A percentile compares a stretch with the other conserved stretches of the same genome.
These are phyloP conservation scores for Psittacus erithacus DNA, from an alignment of 2,113 vertebrate genomes.

Conservation along the genomic window DNA sequence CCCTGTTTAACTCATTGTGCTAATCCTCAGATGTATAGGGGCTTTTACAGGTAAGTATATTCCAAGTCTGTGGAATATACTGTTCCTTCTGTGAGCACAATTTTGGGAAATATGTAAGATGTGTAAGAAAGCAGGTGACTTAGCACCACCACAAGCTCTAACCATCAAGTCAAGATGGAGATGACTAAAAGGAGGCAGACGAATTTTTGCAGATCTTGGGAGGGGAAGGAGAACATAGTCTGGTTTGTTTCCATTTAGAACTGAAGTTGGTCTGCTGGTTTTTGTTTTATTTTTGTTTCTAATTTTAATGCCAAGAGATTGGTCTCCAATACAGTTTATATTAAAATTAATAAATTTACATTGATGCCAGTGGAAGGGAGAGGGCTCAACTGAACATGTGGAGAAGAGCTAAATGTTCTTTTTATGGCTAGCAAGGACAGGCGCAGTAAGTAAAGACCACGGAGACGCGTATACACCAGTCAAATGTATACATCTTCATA, in stretches of 20 bases:
- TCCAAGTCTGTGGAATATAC: background rate
- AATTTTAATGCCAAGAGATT: background rate
- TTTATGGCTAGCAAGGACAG: background rate
- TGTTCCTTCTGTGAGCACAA: background rate
- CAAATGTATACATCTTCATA: background rate
- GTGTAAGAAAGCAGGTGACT: background rate
- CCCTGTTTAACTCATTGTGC: background rate
- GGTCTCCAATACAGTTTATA: background rate
- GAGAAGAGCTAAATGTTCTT: background rate
- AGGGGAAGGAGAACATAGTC: background rate
- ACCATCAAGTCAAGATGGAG: background rate
- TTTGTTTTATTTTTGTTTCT: background rate
- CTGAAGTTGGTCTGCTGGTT: background rate
- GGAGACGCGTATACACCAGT: background rate
- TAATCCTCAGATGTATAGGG: background rate
- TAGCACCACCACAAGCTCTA: background rate
- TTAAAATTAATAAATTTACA: background rate
- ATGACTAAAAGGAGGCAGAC: background rate
- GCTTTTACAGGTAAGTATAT: background rate
- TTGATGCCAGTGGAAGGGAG: background rate
- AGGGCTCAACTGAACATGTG: background rate
- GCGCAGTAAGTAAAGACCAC: background rate
- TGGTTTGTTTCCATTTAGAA: background rate
- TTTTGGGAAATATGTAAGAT: background rate
- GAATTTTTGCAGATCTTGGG: background rate